Percentiles rank a stretch among this genome's conserved stretches.
These are phyloP conservation scores for Hirundo rustica DNA, from an alignment of 2,797 vertebrate species.

Conservation along the genomic window DNA sequence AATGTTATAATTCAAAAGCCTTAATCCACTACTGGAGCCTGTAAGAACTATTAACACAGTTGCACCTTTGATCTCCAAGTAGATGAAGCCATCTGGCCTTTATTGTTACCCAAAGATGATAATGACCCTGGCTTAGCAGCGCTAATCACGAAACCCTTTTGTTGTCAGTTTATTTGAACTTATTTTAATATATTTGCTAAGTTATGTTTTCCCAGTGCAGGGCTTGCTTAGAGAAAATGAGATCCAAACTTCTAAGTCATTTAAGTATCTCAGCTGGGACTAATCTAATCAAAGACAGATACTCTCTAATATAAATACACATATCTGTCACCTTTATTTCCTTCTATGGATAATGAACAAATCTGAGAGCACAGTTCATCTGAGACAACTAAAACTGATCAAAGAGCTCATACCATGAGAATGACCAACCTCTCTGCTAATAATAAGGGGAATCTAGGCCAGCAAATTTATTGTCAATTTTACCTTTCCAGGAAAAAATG, in stretches of 20 bases:
- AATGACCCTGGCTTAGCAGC: not conserved
- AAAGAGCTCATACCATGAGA: not conserved
- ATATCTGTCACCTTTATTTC: not conserved
- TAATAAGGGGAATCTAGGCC: not conserved
- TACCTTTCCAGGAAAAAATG: not conserved
- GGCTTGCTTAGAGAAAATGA: not conserved
- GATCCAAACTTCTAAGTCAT: not conserved
- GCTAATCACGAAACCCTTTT: not conserved
- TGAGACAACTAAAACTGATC: not conserved
- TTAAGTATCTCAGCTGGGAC: not conserved
- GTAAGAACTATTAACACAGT: not conserved
- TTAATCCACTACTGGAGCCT: not conserved
- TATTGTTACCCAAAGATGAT: not conserved
- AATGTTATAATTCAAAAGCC: not conserved
- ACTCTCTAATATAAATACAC: not conserved
- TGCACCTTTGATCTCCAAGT: not conserved
- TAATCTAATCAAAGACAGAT: not conserved
- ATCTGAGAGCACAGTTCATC: not conserved
- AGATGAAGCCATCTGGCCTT: not conserved
- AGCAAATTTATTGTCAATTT: not conserved
- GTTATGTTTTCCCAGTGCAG: not conserved
- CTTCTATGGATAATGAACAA: not conserved
- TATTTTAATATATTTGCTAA: not conserved
- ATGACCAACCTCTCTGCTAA: not conserved
- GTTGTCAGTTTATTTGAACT: not conserved